A percentile compares a stretch with the other conserved stretches of the same genome.
Evolutionary conservation across 2,888 invertebrate genomes (phyloP).

Genomic region (Falcaria lacertinaria): DNA sequence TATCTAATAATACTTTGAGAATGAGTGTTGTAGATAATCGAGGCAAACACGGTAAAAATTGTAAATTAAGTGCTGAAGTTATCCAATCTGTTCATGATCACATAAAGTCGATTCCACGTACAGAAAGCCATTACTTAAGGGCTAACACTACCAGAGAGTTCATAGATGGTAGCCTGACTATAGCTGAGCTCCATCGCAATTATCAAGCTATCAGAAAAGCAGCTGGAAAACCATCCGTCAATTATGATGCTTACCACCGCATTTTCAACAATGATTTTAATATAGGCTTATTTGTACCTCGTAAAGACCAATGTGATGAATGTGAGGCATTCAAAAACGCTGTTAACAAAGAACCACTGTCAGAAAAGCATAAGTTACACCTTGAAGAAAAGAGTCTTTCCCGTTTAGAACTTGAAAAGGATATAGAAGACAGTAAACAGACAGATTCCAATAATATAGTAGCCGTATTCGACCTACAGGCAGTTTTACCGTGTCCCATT

Average conservation of each 20-base stretch:
- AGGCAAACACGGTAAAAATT: conserved; percentile 15
- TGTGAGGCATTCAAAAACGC: conserved; percentile 20
- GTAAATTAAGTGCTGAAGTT: conserved; percentile 14
- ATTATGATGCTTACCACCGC: conserved; percentile 19
- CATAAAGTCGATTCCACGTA: conserved; percentile 21
- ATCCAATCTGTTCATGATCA: conserved; percentile 17
- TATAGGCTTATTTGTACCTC: conserved; percentile 15
- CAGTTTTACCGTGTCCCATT: too few relatives aligned
- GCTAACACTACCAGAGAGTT: conserved; percentile 18
- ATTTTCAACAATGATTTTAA: conserved; percentile 17
- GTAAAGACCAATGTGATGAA: conserved; percentile 22
- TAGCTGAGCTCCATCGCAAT: conserved; percentile 21
- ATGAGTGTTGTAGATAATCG: too few relatives aligned
- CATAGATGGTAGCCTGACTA: conserved; percentile 21
- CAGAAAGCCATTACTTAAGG: conserved; percentile 22
- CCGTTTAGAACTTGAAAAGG: too few relatives aligned
- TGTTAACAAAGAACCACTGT: conserved; percentile 19
- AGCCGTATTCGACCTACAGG: too few relatives aligned
- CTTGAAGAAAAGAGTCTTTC: too few relatives aligned
- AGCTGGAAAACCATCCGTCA: conserved; percentile 10
- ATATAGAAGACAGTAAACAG: too few relatives aligned
- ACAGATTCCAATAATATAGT: too few relatives aligned
- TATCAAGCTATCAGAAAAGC: conserved; percentile 10
- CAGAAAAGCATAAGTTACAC: too few relatives aligned
- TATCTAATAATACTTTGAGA: too few relatives aligned